Base-by-base conservation (phyloP, 2,888 invertebrate genomes). In the Uropetala carovei region DNA sequence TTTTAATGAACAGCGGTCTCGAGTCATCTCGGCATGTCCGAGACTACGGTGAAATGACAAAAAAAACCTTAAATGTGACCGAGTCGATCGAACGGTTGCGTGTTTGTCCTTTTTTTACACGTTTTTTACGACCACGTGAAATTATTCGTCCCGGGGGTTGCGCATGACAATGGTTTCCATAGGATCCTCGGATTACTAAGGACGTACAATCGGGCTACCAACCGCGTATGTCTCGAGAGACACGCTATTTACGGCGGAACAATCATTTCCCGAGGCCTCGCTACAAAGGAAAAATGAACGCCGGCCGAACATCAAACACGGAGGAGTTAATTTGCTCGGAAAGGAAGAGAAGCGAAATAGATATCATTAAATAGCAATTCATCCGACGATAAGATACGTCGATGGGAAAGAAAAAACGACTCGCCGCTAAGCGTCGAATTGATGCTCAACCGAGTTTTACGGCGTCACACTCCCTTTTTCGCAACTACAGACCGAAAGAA, bases 311-410 rank as follows among this genome's bases (percentile, higher is more conserved):
- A 27, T 75, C 13, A 75, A 75, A 18, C n/a, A 22, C 27, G 22
- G 27, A 75, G 14, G 75, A 10, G 5, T 13, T 75, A 27, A 22
- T 27, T 27, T 75, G 75, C 13, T 68, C 68, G 68, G 68, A 18
- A n/a, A 18, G 68, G 68, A 18, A n/a, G 68, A 75, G 27, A 22
- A 75, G 1, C 11, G 75, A 75, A 75, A 75, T 27, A 75, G 75
- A 75, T 75, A 27, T 27, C 75, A 22, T 75, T 75, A 75, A 75
- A 75, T 75, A 75, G 14, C 75, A 27, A 68, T 68, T 22, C 68
- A 22, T 75, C 27, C 75, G 75, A 22, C 43, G 43, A 43, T 43
- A 68, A 68, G 68, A 16, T 22, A 18, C n/a, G 75, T 22, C 16
- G 18, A 75, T 18, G 27, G 22, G 10, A 13, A 8, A 60, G 7